Base-by-base conservation (phyloP, 2,113 vertebrate genomes). In the Bos javanicus region DNA sequence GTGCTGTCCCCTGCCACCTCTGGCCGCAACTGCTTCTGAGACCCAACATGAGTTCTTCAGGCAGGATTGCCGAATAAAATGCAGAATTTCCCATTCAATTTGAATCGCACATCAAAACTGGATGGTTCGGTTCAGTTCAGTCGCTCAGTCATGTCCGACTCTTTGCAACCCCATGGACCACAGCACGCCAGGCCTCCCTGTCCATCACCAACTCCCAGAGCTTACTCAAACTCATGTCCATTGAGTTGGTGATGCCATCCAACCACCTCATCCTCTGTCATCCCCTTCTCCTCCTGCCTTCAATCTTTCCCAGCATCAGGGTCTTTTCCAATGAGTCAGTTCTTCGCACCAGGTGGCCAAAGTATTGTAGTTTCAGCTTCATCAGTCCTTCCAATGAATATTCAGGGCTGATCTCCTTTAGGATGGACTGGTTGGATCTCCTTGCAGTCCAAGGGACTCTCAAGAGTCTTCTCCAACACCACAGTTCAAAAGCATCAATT, bases 121-220 rank as follows among this genome's bases (percentile, higher is more conserved):
- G 30, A 17, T 6, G 15, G 30, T 36, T 67, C 64, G n/a, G 7
- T 2, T 64, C 33, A 67, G 33, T 67, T n/a, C 33, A 64, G 3
- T 64, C 1, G 0, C 15, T 64, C 15, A n/a, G 7, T 36, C 9
- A 0, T 67, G 33, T n/a, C 64, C 0, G 0, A 36, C 33, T 67
- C 17, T 36, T 19, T 36, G 64, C 8, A 19, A 36, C 64, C 17
- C 33, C 33, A 67, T 36, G 64, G 17, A 36, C 33, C 0, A 4
- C 64, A 67, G 17, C 64, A 67, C 8, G 0, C 33, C 64, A 67
- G 64, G 33, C 33, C 17, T 67, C 64, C 33, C 33, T 21, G 64
- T 67, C 17, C 64, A 67, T 36, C 4, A 36, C 62, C 64, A 67
- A 36, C 17, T 5, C 64, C 64, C 7, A 17, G 33, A 67, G 64